Evolutionary conservation across 2,113 vertebrate species (phyloP).

Genomic region (Deroptyus accipitrinus): DNA sequence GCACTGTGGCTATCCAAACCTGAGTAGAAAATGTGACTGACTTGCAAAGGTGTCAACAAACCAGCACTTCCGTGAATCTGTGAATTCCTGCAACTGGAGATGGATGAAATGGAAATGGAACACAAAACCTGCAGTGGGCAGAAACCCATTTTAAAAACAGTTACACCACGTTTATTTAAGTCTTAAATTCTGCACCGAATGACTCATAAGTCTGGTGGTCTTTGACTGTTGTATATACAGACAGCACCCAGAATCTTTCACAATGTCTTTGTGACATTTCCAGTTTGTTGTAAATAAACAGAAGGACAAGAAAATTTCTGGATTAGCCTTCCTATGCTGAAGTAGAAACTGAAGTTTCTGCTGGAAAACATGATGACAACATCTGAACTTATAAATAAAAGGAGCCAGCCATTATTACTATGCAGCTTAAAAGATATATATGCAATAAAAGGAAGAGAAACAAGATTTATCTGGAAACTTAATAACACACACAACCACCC

Average conservation of each 20-base stretch:
- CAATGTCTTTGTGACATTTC: neutral
- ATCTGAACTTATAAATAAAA: neutral
- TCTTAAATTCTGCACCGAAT: neutral
- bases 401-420: neutral
- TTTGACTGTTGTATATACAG: neutral
- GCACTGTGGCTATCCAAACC: too few relatives aligned
- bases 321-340: neutral
- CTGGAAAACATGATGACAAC: neutral
- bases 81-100: neutral
- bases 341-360: neutral
- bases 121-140: neutral
- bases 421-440: neutral
- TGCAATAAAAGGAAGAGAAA: neutral
- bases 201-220: neutral
- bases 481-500: neutral
- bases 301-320: neutral
- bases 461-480: neutral
- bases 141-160: neutral
- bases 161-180: neutral
- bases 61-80: neutral
- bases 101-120: neutral
- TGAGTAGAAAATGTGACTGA: neutral
- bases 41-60: neutral
- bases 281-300: neutral
- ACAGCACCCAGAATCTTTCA: neutral